phyloP scores from a whole-genome alignment of 64 coral and sea anemone genomes.

The Anthopleura sola region DNA sequence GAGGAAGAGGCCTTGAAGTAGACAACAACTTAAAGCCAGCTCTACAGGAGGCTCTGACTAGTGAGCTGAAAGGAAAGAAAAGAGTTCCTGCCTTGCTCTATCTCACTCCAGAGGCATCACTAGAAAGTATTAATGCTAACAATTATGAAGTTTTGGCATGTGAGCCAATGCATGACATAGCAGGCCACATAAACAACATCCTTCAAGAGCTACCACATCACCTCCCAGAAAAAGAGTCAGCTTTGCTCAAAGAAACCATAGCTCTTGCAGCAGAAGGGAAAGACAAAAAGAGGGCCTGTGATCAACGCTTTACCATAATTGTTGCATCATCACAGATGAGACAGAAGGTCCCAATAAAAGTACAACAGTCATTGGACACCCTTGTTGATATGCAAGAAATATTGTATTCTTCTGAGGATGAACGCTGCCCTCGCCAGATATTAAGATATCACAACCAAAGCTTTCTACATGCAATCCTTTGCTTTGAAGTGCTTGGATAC shows the following conservation, averaged over 20 bases:
- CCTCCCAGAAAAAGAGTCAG: not conserved
- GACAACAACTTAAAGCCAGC: not conserved
- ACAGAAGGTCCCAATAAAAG: not conserved
- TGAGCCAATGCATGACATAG: slow-evolving; percentile 52
- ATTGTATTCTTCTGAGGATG: not conserved
- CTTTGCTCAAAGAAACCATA: slow-evolving; percentile 13
- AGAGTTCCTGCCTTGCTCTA: not conserved
- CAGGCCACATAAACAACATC: slow-evolving; percentile 28
- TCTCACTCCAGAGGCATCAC: not conserved
- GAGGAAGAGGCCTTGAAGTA: not conserved
- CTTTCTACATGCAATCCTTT: slow-evolving; percentile 24
- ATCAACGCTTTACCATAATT: slow-evolving; percentile 22
- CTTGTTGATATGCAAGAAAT: slow-evolving; percentile 56
- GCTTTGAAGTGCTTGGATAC: slow-evolving; percentile 22
- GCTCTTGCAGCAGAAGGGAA: slow-evolving; percentile 6
- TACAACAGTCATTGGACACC: slow-evolving; percentile 19
- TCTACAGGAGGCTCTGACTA: not conserved
- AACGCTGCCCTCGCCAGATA: slow-evolving; percentile 30
- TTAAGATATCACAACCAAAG: slow-evolving; percentile 28
- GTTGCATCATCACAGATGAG: not conserved
- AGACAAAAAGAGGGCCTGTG: slow-evolving; percentile 53
- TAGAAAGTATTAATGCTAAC: not conserved
- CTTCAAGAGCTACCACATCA: slow-evolving; percentile 37
- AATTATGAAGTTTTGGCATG: slow-evolving; percentile 16
- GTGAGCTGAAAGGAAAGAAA: not conserved